These are phyloP conservation scores for Pseudococcus longispinus DNA, from an alignment of 2,888 invertebrate genomes.

Conservation along the genomic window DNA sequence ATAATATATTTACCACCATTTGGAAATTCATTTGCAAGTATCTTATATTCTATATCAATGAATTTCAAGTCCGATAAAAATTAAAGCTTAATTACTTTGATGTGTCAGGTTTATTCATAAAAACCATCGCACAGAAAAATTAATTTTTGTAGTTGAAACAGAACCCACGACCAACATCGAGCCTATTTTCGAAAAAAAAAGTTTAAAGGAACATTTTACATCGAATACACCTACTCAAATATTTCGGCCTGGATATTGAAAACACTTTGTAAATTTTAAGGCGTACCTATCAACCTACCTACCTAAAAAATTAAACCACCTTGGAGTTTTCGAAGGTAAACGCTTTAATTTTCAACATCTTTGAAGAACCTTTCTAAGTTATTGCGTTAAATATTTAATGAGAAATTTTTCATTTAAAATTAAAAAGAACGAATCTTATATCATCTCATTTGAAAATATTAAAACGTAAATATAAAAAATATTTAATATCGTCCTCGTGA, in stretches of 20 bases:
- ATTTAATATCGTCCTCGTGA: background rate
- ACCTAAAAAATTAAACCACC: background rate
- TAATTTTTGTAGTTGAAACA: too few species aligned
- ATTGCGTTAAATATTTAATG: background rate
- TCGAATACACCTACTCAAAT: background rate
- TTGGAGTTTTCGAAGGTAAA: background rate
- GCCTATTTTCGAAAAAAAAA: background rate
- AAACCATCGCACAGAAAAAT: too few species aligned
- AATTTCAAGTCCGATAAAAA: too few species aligned
- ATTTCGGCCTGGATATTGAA: background rate
- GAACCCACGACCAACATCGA: background rate
- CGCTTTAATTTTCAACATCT: slow-evolving; percentile 1
- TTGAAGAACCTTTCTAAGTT: background rate
- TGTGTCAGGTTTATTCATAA: too few species aligned
- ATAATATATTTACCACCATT: background rate
- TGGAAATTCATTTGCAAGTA: background rate
- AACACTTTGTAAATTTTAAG: background rate
- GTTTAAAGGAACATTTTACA: background rate
- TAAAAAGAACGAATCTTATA: background rate
- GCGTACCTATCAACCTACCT: background rate
- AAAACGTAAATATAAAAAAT: background rate
- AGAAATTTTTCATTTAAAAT: slow-evolving; percentile 16
- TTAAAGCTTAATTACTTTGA: too few species aligned
- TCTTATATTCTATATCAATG: too few species aligned
- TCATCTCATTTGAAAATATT: background rate